phyloP scores from a whole-genome alignment of 2,888 invertebrate species.

The Drosophila ustulata region DNA sequence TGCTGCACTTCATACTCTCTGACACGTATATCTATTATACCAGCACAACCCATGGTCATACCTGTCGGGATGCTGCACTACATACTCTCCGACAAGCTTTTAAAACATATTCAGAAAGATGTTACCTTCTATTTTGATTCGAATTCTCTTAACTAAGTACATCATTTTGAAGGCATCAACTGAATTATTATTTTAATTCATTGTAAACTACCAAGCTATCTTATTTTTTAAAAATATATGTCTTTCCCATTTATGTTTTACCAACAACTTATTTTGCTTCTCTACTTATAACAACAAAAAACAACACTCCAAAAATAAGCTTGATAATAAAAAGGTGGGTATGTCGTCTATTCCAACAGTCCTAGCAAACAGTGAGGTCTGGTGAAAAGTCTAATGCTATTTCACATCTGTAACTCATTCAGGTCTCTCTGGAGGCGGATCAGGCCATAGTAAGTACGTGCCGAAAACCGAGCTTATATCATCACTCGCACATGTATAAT shows the following conservation, averaged over 20 bases:
- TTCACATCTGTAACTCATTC: constrained; percentile 46
- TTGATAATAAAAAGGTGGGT: constrained; percentile 80
- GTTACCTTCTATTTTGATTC: too few species aligned
- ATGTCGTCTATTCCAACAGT: constrained; percentile 27
- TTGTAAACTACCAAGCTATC: constrained; percentile 51
- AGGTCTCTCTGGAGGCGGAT: constrained; percentile 85
- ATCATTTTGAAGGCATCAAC: not conserved
- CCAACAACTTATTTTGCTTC: constrained; percentile 33
- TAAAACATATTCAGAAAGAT: too few species aligned
- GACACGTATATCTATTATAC: too few species aligned
- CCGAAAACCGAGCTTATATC: constrained; percentile 84
- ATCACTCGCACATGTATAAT: constrained; percentile 82
- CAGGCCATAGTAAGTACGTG: constrained; percentile 84
- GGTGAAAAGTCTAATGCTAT: constrained; percentile 18
- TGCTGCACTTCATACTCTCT: too few species aligned
- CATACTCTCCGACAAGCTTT: too few species aligned
- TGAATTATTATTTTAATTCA: constrained; percentile 30
- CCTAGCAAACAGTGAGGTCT: not conserved
- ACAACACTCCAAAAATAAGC: constrained; percentile 58
- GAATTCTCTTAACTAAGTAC: too few species aligned
- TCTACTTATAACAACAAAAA: constrained; percentile 30
- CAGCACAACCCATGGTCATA: too few species aligned
- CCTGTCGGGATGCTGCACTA: too few species aligned
- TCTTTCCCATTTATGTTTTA: constrained; percentile 28
- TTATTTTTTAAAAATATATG: constrained; percentile 53